Evolutionary conservation across 2,113 vertebrate genomes (phyloP).

Genomic region (Tichodroma muraria): DNA sequence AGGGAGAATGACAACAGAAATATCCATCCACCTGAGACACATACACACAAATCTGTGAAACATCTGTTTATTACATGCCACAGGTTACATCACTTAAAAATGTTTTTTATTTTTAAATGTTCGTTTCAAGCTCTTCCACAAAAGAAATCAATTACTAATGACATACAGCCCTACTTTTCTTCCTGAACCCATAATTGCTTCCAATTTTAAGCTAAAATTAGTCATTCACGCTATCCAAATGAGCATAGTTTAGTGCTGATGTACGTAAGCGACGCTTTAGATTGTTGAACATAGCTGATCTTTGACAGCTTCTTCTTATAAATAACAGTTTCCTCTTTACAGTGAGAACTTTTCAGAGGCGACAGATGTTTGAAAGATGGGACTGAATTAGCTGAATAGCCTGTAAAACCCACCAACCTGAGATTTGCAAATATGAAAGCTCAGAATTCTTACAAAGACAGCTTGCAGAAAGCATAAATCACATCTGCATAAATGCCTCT

Average conservation of each 20-base stretch:
- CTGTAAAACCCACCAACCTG: constrained; percentile 37
- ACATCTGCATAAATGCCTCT: not conserved
- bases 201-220: constrained; percentile 71
- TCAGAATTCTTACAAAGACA: constrained; percentile 15
- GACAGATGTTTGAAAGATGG: constrained; percentile 53
- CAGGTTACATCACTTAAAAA: constrained; percentile 37
- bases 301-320: constrained; percentile 57
- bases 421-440: constrained; percentile 22
- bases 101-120: constrained; percentile 37
- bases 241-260: constrained; percentile 61
- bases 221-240: constrained; percentile 63
- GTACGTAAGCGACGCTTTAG: constrained; percentile 37
- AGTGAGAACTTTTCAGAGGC: constrained; percentile 37
- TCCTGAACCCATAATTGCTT: constrained; percentile 68
- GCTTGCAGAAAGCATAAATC: constrained; percentile 23
- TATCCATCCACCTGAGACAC: constrained; percentile 32
- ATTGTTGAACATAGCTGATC: constrained; percentile 41
- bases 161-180: constrained; percentile 59
- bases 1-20: not conserved
- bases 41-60: not conserved
- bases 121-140: constrained; percentile 56
- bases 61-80: constrained; percentile 23
- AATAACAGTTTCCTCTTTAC: constrained; percentile 44
- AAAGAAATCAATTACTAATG: constrained; percentile 71
- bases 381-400: constrained; percentile 15